Evolutionary conservation across 2,888 invertebrate genomes (phyloP).

Genomic region (Neoascia interrupta): DNA sequence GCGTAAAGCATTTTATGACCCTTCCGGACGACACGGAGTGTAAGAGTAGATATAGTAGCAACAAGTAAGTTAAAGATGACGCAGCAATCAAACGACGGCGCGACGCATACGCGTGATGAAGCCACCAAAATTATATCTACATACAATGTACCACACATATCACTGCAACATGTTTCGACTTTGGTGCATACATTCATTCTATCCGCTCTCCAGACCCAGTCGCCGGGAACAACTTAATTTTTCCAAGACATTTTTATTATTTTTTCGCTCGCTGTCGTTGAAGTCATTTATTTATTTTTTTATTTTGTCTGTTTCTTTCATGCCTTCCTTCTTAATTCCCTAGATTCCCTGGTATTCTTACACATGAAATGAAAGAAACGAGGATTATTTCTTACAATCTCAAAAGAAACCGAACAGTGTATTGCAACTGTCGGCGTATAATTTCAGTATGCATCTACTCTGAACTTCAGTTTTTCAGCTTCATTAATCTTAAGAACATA

Average conservation of each 20-base stretch:
- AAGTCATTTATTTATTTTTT: constrained; percentile 34
- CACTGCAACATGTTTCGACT: constrained; percentile 43
- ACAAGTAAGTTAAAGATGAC: constrained; percentile 25
- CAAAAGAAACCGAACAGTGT: constrained; percentile 49
- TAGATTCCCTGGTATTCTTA: constrained; percentile 20
- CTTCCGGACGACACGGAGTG: too few species aligned
- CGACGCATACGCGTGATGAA: constrained; percentile 38
- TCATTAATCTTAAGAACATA: constrained; percentile 52
- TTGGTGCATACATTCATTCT: constrained; percentile 9
- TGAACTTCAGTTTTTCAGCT: constrained; percentile 61
- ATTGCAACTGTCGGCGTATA: constrained; percentile 58
- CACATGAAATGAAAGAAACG: constrained; percentile 18
- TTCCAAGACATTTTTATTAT: constrained; percentile 51
- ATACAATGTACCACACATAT: constrained; percentile 44
- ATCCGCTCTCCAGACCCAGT: constrained; percentile 29
- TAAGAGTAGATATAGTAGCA: not conserved
- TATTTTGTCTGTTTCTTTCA: constrained; percentile 2
- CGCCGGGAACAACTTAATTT: constrained; percentile 53
- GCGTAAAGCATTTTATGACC: too few species aligned
- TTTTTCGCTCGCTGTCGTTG: constrained; percentile 44
- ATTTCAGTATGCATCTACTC: constrained; percentile 56
- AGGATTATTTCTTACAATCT: constrained; percentile 47
- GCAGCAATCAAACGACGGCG: constrained; percentile 37
- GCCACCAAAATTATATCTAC: too few species aligned
- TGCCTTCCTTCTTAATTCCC: constrained; percentile 36